Conservation (phyloP, 2,797 vertebrate genomes). For the Poecile montanus region DNA sequence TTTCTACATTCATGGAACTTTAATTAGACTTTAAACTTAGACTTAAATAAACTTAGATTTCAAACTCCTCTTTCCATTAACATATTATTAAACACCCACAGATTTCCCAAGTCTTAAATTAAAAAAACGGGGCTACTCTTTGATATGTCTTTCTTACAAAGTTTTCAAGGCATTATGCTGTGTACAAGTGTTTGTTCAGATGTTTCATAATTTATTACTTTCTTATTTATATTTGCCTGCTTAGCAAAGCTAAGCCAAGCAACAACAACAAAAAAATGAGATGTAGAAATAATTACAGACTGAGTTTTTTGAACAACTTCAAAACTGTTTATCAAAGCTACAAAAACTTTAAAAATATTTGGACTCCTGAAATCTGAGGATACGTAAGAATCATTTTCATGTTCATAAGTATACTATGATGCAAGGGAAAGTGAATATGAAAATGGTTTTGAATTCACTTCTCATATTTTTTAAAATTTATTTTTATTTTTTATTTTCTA, state of each 20-base stretch:
- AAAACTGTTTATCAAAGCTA: background rate
- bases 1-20: background rate
- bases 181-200: background rate
- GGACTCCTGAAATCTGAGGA: background rate
- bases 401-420: background rate
- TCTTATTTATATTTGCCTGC: background rate
- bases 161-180: background rate
- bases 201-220: slow-evolving; percentile 7
- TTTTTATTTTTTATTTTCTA: background rate
- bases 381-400: background rate
- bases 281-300: background rate
- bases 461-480: accelerated
- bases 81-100: background rate
- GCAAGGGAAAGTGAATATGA: background rate
- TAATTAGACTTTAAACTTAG: background rate
- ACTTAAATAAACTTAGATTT: background rate
- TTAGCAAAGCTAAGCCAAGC: slow-evolving; percentile 9
- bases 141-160: background rate
- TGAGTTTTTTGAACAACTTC: background rate
- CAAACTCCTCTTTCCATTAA: background rate
- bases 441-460: background rate
- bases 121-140: background rate
- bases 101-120: background rate
- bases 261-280: background rate
- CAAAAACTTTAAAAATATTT: background rate